Conservation (phyloP, 2,113 vertebrate genomes). For the Elaphurus davidianus region DNA sequence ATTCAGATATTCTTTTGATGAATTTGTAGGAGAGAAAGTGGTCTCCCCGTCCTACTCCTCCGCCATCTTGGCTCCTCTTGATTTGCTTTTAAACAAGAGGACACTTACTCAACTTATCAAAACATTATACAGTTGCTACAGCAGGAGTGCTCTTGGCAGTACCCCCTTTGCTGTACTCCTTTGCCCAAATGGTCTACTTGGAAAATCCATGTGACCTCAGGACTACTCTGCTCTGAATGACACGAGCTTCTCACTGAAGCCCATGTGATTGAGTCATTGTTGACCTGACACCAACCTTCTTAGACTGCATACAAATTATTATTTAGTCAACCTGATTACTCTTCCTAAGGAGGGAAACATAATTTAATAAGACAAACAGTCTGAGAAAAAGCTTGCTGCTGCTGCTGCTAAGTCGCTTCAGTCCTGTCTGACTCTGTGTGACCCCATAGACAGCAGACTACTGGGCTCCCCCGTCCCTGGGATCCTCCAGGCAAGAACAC, state of each 20-base stretch:
- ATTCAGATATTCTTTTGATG: no score
- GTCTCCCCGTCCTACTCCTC: no score
- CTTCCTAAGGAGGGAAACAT: background rate
- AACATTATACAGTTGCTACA: background rate
- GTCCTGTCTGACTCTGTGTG: background rate
- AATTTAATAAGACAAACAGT: background rate
- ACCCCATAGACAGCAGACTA: background rate
- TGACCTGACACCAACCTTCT: background rate
- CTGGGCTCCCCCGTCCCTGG: background rate
- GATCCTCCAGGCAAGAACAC: background rate
- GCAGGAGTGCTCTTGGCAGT: background rate
- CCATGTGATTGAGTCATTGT: accelerated
- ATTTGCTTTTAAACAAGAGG: background rate
- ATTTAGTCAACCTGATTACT: background rate
- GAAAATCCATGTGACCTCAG: no score
- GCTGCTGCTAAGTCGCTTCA: background rate
- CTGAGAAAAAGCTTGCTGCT: background rate
- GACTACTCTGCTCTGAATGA: background rate
- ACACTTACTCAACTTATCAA: background rate
- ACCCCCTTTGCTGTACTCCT: background rate
- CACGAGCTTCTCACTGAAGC: no score
- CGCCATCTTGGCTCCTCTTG: no score
- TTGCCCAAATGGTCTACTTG: background rate
- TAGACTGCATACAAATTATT: background rate
- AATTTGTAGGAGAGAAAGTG: no score